phyloP scores from a whole-genome alignment of 37 sponge, comb jelly and placozoan species.

The Corticium candelabrum region DNA sequence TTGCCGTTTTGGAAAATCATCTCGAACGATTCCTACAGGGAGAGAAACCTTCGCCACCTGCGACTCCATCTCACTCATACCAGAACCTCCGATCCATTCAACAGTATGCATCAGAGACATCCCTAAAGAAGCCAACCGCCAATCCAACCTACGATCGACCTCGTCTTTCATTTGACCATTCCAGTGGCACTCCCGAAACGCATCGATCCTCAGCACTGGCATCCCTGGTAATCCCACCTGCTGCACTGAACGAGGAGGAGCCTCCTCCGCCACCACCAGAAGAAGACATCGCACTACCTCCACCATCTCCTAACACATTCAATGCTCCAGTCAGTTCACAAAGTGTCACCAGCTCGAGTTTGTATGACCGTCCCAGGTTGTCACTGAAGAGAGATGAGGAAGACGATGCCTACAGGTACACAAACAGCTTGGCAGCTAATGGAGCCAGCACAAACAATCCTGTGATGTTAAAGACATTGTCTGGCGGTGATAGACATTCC shows the following conservation, averaged over 20 bases:
- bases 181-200: too few relatives aligned
- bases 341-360: too few relatives aligned
- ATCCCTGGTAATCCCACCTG: too few relatives aligned
- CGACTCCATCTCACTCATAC: not conserved
- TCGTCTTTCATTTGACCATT: not conserved
- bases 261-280: not conserved
- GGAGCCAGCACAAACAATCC: too few relatives aligned
- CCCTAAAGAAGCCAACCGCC: not conserved
- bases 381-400: too few relatives aligned
- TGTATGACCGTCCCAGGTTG: too few relatives aligned
- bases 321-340: too few relatives aligned
- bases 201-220: too few relatives aligned
- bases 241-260: not conserved
- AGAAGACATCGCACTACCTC: not conserved
- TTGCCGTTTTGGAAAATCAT: slow-evolving; percentile 8
- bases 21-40: not conserved
- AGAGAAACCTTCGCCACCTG: not conserved
- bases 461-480: too few relatives aligned
- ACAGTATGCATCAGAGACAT: not conserved
- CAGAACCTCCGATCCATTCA: not conserved
- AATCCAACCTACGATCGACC: not conserved
- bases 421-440: too few relatives aligned
- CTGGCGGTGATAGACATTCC: too few relatives aligned
- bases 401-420: too few relatives aligned
- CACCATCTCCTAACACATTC: not conserved